A percentile compares a stretch with the other conserved stretches of the same genome.
Evolutionary conservation across 2,797 vertebrate species (phyloP).

Genomic region (Oreochromis mossambicus): DNA sequence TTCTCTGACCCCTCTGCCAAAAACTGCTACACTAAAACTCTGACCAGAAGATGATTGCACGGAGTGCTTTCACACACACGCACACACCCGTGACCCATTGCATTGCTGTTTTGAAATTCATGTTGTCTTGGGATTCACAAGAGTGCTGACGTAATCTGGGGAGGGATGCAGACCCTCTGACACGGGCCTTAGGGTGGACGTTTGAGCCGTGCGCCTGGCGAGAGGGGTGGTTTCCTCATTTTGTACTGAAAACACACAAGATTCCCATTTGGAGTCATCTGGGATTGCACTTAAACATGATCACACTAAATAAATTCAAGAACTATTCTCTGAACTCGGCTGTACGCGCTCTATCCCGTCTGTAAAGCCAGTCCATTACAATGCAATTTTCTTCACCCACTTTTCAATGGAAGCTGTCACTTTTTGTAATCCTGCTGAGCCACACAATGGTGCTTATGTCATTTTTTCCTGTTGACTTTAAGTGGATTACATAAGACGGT

Average conservation of each 20-base stretch:
- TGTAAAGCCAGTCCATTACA: not conserved
- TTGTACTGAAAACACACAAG: slow-evolving; percentile 1
- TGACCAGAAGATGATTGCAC: slow-evolving; percentile 15
- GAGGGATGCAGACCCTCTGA: not conserved
- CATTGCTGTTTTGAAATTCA: slow-evolving; percentile 4
- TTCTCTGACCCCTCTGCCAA: not conserved
- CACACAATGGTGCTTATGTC: slow-evolving; percentile 6
- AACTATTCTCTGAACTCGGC: not conserved
- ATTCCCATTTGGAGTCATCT: slow-evolving; percentile 13
- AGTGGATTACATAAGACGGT: slow-evolving; percentile 25
- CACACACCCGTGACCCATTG: slow-evolving; percentile 16
- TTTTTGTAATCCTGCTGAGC: not conserved
- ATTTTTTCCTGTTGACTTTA: not conserved
- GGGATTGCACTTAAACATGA: not conserved
- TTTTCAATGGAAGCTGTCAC: not conserved
- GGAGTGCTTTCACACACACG: not conserved
- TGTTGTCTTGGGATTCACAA: slow-evolving; percentile 51
- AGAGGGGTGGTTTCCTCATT: slow-evolving; percentile 18
- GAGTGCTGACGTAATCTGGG: slow-evolving; percentile 50
- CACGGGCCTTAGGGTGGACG: not conserved
- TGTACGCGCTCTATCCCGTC: not conserved
- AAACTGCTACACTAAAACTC: not conserved
- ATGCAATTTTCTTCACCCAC: not conserved
- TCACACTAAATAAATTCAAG: not conserved
- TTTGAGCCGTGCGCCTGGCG: not conserved